These are phyloP conservation scores for Ips nitidus DNA, from an alignment of 1,140 invertebrate genomes.

Conservation along the genomic window DNA sequence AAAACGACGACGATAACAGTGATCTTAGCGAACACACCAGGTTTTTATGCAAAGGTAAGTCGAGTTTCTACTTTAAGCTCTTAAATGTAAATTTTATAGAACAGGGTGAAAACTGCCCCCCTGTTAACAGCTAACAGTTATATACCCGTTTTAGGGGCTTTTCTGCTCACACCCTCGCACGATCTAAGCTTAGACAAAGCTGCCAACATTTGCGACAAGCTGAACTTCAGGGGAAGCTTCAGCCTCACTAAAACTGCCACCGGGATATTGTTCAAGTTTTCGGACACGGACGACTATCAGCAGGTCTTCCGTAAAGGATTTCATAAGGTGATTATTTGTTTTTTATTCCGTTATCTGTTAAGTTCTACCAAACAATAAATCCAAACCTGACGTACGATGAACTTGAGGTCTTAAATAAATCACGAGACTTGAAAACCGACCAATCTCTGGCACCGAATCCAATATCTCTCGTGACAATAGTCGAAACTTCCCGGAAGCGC, in stretches of 20 bases:
- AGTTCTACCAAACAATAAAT: background rate
- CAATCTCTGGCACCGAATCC: conserved; percentile 10
- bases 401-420: conserved; percentile 53
- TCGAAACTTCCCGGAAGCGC: conserved; percentile 11
- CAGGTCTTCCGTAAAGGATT: conserved; percentile 83
- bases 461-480: conserved; percentile 30
- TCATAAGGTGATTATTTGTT: conserved; percentile 66
- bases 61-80: background rate
- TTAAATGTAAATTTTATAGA: conserved; percentile 1
- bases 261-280: conserved; percentile 85
- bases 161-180: conserved; percentile 79
- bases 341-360: no score
- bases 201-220: conserved; percentile 82
- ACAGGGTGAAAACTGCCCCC: background rate
- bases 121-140: conserved; percentile 27
- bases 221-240: conserved; percentile 82
- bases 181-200: conserved; percentile 82
- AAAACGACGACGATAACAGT: conserved; percentile 63
- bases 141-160: conserved; percentile 60
- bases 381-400: background rate
- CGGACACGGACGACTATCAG: conserved; percentile 80
- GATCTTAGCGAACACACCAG: conserved; percentile 66
- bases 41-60: conserved; percentile 64
- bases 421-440: background rate
- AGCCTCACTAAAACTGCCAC: conserved; percentile 82